These are phyloP conservation scores for Melanocharis versteri DNA, from an alignment of 2,113 vertebrate genomes.

Conservation along the genomic window DNA sequence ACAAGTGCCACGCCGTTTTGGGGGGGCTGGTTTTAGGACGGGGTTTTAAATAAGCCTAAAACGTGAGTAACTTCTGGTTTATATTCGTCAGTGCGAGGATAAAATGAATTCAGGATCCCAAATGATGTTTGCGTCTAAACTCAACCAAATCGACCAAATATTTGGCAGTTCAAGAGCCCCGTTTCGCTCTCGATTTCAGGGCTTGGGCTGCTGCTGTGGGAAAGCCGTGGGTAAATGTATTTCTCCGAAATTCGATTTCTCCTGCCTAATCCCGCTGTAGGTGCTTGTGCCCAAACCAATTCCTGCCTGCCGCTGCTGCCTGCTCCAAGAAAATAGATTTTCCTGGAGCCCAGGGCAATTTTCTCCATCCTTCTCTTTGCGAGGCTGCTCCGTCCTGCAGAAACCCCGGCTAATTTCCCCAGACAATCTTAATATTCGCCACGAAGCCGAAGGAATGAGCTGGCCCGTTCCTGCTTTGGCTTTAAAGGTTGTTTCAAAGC, in stretches of 20 bases:
- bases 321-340: neutral
- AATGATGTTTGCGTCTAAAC: fast-evolving
- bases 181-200: neutral
- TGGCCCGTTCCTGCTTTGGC: neutral
- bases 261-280: neutral
- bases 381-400: neutral
- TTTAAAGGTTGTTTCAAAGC: neutral
- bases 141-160: neutral
- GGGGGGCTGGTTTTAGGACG: neutral
- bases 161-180: neutral
- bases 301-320: neutral
- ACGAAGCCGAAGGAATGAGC: neutral
- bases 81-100: fast-evolving
- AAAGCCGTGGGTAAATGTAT: fast-evolving
- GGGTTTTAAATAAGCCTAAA: neutral
- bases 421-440: neutral
- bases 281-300: neutral
- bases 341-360: neutral
- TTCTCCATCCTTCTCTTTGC: neutral
- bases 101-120: neutral
- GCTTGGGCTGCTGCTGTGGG: neutral
- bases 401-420: neutral
- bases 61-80: neutral
- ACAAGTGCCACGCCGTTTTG: neutral
- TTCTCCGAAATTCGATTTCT: neutral